Base-by-base conservation (phyloP, 2,888 invertebrate genomes). In the Choristoneura rosaceana region DNA sequence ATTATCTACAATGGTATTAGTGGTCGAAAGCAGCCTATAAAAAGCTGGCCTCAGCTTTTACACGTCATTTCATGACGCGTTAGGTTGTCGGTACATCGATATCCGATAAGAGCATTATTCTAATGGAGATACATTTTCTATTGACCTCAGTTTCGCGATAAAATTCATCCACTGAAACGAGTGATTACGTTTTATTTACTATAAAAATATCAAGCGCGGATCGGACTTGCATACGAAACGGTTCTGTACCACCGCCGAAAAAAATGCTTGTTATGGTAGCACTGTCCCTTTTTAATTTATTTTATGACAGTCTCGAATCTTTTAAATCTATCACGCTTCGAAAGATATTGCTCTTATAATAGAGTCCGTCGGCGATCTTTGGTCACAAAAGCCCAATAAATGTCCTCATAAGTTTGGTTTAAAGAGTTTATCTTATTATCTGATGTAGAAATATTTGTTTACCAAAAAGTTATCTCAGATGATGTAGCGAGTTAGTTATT, bases 61-160 rank as follows among this genome's bases (percentile, higher is more conserved):
- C 52, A 17, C 52, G 17, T 9, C 17, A 9, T 52, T 52, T 52
- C 9, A 55, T 25, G 25, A 55, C 55, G 55, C 25, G n/a, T 50
- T 41, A 62, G 62, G 45, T 25, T 43, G 25, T 43, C 55, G 15
- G 45, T 45, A 45, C 43, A 25, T 15, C 50, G 70, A 70, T 65
- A 65, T 17, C 65, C n/a, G 70, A 70, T 70, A 70, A 70, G 41
- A 4, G 65, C 52, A 17, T 59, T 52, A 60, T 65, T 41, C 50
- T 70, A 70, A 70, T 66, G 70, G 70, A 25, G 61, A 62, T 62
- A 62, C 45, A 14, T 62, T 41, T 60, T 52, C 50, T 50, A 50
- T 65, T 70, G 70, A 66, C 70, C 70, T 61, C 70, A 47, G 50
- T 34, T 25, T 17, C 12, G 17, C 60, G 70, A 70, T 70, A 65